Evolutionary conservation across 2,888 invertebrate species (phyloP), one percentile per base, ranked within the genome.

Genomic region (Nycteola revayana): DNA sequence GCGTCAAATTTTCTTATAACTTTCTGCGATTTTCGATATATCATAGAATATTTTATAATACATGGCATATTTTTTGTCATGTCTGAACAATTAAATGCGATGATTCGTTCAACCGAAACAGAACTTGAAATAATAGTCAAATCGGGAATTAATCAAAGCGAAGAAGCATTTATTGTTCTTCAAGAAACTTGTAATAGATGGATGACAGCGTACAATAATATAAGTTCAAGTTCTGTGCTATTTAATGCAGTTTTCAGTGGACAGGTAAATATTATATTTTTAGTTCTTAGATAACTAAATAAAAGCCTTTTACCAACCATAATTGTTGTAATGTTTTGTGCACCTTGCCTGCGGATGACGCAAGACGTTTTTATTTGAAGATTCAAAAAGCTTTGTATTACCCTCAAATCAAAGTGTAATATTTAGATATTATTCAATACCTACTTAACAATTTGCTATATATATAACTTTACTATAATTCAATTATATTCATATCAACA

Each of bases 221-320:
- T 66, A 7, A 49, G 51, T n/a, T 46, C 57, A 10, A 58, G 46
- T 31, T 55, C 60, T 6, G 49, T 55, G 11, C 18, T 66, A 14
- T 63, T 49, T 26, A 65, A 61, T 29, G 6, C 31, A 1, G 53
- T 65, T 11, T 70, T 68, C 28, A 54, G 59, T 17, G 10, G 49
- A 9, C 67, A 71, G 60, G 71, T 66, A 45, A 31, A 32, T n/a
- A n/a, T n/a, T n/a, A n/a, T n/a, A n/a, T n/a, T n/a, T n/a, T n/a
- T n/a, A n/a, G n/a, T n/a, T n/a, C n/a, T n/a, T n/a, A n/a, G n/a
- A n/a, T n/a, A n/a, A n/a, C n/a, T n/a, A n/a, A n/a, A n/a, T n/a
- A n/a, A n/a, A n/a, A n/a, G n/a, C n/a, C n/a, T n/a, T n/a, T n/a
- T n/a, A n/a, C n/a, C n/a, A n/a, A n/a, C n/a, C n/a, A n/a, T n/a